A percentile compares a stretch with the other conserved stretches of the same genome.
Conservation (phyloP, 2,888 invertebrate genomes). For the Drosophila ezoana region DNA sequence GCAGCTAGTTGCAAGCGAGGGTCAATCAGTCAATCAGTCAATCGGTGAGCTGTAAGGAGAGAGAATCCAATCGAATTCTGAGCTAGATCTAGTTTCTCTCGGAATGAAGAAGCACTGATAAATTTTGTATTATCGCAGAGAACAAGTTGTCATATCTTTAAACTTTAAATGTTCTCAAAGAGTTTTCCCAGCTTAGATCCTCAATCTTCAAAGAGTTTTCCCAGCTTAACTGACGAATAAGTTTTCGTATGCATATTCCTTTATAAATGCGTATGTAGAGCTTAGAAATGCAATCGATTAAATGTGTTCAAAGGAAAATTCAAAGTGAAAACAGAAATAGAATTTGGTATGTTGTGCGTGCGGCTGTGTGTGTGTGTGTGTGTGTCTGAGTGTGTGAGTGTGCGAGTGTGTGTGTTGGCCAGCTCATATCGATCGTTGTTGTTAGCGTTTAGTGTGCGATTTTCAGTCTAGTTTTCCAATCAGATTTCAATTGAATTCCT, state of each 20-base stretch:
- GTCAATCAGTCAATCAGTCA: too few species aligned
- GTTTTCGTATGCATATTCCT: background rate
- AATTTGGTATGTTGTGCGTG: background rate
- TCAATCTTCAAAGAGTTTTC: too few species aligned
- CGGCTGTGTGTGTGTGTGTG: background rate
- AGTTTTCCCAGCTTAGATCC: too few species aligned
- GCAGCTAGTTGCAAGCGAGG: too few species aligned
- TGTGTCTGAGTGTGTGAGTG: background rate
- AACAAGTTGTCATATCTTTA: too few species aligned
- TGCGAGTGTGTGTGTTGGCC: conserved; percentile 2
- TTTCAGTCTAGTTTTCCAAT: conserved; percentile 7
- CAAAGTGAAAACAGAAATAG: background rate
- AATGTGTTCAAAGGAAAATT: background rate
- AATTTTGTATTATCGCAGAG: too few species aligned
- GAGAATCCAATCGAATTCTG: too few species aligned
- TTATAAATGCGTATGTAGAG: background rate
- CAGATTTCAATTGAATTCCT: conserved; percentile 22
- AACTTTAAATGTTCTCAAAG: too few species aligned
- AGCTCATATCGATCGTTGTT: conserved; percentile 77
- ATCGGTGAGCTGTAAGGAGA: too few species aligned
- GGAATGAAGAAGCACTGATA: too few species aligned
- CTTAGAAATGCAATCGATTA: background rate
- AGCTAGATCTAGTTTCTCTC: too few species aligned
- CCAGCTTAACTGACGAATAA: too few species aligned
- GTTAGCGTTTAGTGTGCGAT: conserved; percentile 53